Evolutionary conservation across 1,140 invertebrate species (phyloP), one percentile per base, ranked within the genome.

Genomic region (Calycopis cecrops): DNA sequence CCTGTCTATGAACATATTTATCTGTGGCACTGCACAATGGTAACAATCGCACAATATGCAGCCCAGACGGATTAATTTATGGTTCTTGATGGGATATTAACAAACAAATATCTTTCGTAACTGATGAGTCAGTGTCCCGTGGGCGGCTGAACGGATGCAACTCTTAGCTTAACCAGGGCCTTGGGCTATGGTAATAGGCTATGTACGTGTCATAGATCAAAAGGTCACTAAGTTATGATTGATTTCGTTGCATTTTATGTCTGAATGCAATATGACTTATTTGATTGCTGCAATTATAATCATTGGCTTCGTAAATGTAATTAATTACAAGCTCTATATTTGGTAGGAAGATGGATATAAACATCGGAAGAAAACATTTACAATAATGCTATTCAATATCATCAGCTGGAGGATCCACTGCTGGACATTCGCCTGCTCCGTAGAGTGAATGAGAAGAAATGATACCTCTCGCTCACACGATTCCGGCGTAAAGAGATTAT

Each of bases 41-140:
- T 21, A 48, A 50, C 48, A 50, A 50, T 50, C 35, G 48, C 48
- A 50, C 48, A 50, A 50, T 50, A 50, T 50, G 48, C 34, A 50
- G 48, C 48, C 33, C 21, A 50, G 48, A 50, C 16, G 48, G 44
- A 50, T 50, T 50, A 50, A 50, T 50, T 50, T 50, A 50, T 50
- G 10, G 48, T 50, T 50, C 48, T 50, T 50, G 48, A 50, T 50
- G 48, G 48, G 48, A 34, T 50, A 50, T 50, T 50, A 50, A 50
- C 48, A 49, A 49, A 49, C 48, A 50, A 50, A 50, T 50, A 50
- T 17, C 35, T 50, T 50, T 50, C 48, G 48, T 50, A 50, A 50
- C 48, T 50, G 48, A 50, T 50, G 48, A 50, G 48, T 50, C 48
- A 50, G 48, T 6, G 34, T 35, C 33, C 33, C 48, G 48, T 50